Percentiles rank a stretch among this genome's conserved stretches.
phyloP scores from a whole-genome alignment of 2,113 vertebrate genomes.

The Alligator mississippiensis region DNA sequence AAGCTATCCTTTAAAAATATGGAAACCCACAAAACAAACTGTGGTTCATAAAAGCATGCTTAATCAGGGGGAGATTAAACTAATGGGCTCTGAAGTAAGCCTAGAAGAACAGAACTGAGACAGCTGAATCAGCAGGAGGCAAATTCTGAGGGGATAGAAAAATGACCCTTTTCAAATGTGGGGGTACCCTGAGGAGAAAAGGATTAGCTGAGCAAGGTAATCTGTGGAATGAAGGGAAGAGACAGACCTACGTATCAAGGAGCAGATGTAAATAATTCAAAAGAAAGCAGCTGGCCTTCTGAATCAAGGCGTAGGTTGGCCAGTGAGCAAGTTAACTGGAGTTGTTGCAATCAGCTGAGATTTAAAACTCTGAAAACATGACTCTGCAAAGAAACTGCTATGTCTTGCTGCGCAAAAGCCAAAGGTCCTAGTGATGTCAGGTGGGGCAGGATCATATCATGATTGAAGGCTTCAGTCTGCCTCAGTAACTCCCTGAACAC shows the following conservation, averaged over 20 bases:
- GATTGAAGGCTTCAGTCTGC: neutral
- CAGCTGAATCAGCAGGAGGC: neutral
- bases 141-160: neutral
- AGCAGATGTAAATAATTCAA: neutral
- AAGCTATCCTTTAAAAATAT: conserved; percentile 23
- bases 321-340: neutral
- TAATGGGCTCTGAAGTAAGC: neutral
- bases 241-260: neutral
- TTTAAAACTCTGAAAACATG: neutral
- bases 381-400: neutral
- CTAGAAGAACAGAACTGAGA: neutral
- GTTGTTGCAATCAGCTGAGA: neutral
- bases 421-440: neutral
- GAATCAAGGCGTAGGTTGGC: neutral
- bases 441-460: neutral
- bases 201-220: neutral
- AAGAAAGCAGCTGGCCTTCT: neutral
- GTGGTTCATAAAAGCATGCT: conserved; percentile 32
- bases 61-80: conserved; percentile 30
- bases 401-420: neutral
- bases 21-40: conserved; percentile 38
- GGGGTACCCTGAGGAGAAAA: neutral
- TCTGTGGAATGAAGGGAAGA: neutral
- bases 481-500: neutral
- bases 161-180: conserved; percentile 4